phyloP scores from a whole-genome alignment of 2,888 invertebrate genomes.

The Diloba caeruleocephala region DNA sequence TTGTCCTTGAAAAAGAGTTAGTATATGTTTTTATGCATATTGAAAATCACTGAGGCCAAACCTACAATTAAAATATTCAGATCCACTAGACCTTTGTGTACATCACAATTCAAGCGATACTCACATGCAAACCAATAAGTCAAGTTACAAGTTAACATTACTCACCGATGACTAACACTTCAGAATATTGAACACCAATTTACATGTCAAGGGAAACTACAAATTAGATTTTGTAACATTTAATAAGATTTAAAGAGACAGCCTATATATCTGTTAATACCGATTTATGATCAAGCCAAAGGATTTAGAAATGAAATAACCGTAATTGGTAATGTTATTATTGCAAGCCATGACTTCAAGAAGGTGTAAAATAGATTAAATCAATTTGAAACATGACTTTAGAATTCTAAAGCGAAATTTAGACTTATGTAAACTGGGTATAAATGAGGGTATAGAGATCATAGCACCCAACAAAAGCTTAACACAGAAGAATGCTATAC shows the following conservation, averaged over 20 bases:
- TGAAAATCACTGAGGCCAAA: too few relatives aligned
- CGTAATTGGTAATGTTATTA: constrained; percentile 41
- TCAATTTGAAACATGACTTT: constrained; percentile 9
- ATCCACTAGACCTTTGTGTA: too few relatives aligned
- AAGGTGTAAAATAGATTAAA: constrained; percentile 24
- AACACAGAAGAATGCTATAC: too few relatives aligned
- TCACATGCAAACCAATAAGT: constrained; percentile 28
- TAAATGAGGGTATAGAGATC: too few relatives aligned
- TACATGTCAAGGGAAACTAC: constrained; percentile 39
- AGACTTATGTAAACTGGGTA: too few relatives aligned
- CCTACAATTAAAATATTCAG: too few relatives aligned
- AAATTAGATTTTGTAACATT: constrained; percentile 44
- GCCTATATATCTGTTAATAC: constrained; percentile 32
- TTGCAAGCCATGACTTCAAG: not conserved
- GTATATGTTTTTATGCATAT: too few relatives aligned
- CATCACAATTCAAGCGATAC: too few relatives aligned
- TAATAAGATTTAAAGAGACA: constrained; percentile 50
- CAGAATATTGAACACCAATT: constrained; percentile 24
- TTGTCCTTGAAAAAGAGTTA: too few relatives aligned
- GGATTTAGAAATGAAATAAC: constrained; percentile 18
- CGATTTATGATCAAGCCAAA: constrained; percentile 28
- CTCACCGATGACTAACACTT: constrained; percentile 42
- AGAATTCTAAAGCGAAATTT: too few relatives aligned
- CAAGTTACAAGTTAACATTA: too few relatives aligned
- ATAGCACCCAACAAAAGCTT: too few relatives aligned